A percentile compares a stretch with the other conserved stretches of the same genome.
phyloP scores from a whole-genome alignment of 2,888 invertebrate genomes.

The Scaptomyza tumidula region DNA sequence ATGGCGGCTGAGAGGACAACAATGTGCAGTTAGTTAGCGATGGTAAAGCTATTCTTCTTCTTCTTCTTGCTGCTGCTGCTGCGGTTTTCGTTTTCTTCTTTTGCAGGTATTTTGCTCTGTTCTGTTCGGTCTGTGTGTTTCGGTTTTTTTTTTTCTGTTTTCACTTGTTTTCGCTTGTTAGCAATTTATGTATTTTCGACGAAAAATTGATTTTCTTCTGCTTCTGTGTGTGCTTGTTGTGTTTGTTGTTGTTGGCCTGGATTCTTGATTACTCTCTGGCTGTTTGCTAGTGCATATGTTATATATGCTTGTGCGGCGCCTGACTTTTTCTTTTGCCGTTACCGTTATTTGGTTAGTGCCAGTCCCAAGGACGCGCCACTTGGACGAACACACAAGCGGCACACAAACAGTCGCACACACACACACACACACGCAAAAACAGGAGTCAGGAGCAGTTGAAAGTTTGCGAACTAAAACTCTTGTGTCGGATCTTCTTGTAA shows the following conservation, averaged over 20 bases:
- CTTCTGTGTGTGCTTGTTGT: constrained; percentile 14
- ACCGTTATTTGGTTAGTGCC: constrained; percentile 45
- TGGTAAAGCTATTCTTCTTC: constrained; percentile 36
- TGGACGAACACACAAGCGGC: constrained; percentile 57
- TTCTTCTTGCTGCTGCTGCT: constrained; percentile 18
- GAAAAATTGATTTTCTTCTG: constrained; percentile 74
- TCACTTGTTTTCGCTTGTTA: constrained; percentile 48
- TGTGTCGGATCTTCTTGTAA: neutral
- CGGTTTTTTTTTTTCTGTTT: constrained; percentile 17
- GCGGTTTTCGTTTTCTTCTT: neutral
- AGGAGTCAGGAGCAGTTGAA: constrained; percentile 13
- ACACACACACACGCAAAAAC: constrained; percentile 22
- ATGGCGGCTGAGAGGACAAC: constrained; percentile 50
- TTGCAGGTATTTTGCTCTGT: constrained; percentile 7
- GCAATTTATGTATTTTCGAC: constrained; percentile 64
- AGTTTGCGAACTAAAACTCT: constrained; percentile 6
- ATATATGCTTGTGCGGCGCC: constrained; percentile 56
- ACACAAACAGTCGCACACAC: constrained; percentile 23
- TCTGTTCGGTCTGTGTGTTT: constrained; percentile 11
- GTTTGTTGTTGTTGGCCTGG: constrained; percentile 58
- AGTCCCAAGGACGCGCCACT: constrained; percentile 67
- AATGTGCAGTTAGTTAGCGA: constrained; percentile 30
- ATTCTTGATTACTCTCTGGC: constrained; percentile 40
- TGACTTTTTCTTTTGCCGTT: constrained; percentile 32
- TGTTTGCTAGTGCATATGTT: constrained; percentile 31